Evolutionary conservation across 2,797 vertebrate species (phyloP).

Genomic region (Pangasius larnaudii): DNA sequence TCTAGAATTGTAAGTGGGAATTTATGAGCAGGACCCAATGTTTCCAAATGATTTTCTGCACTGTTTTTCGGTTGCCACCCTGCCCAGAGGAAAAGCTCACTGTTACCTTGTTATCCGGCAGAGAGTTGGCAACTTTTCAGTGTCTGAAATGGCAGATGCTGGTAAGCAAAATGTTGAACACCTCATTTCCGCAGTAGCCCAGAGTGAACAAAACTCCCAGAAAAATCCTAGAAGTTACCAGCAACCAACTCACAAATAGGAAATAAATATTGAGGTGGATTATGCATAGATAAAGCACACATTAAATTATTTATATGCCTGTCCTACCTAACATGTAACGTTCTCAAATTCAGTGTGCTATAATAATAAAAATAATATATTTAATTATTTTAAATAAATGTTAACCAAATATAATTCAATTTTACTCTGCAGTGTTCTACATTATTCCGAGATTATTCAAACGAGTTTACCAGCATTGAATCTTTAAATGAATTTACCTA

Average conservation of each 20-base stretch:
- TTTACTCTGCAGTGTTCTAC: neutral
- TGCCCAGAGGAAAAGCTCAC: constrained; percentile 72
- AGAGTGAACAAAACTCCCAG: constrained; percentile 22
- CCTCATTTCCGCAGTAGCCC: constrained; percentile 30
- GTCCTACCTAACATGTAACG: neutral
- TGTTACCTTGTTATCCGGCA: constrained; percentile 70
- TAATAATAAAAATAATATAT: neutral
- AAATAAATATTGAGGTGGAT: neutral
- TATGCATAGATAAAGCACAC: neutral
- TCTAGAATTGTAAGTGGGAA: constrained; percentile 54
- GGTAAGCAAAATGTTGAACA: constrained; percentile 50
- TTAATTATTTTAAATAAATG: neutral
- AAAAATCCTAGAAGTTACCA: constrained; percentile 5
- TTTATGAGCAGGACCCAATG: constrained; percentile 59
- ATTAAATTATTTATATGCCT: neutral
- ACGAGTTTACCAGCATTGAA: neutral
- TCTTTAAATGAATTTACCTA: neutral
- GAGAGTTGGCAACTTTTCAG: constrained; percentile 69
- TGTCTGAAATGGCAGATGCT: constrained; percentile 46
- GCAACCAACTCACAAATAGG: constrained; percentile 3
- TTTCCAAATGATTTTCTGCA: constrained; percentile 61
- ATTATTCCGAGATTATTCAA: neutral
- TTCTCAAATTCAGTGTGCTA: neutral
- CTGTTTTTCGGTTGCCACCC: constrained; percentile 55
- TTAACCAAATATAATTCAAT: neutral